Evolutionary conservation across 2,888 invertebrate genomes (phyloP).

Genomic region (Troides aeacus): DNA sequence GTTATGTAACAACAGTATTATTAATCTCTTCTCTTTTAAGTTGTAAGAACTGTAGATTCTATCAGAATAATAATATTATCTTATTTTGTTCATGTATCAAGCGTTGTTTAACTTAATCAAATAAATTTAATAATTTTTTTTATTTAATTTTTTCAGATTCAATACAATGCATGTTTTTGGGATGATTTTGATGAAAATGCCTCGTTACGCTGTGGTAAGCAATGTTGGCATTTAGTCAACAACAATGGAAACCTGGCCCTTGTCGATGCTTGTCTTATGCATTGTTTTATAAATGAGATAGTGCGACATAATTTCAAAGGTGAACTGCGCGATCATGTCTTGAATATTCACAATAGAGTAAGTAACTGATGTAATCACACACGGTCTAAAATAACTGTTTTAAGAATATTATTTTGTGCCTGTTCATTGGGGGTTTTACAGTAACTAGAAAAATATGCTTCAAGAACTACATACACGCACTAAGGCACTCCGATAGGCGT

Average conservation of each 20-base stretch:
- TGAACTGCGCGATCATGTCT: conserved; percentile 11
- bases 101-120: background rate
- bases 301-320: conserved; percentile 19
- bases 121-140: background rate
- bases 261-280: conserved; percentile 18
- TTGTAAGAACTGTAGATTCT: too few relatives aligned
- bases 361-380: background rate
- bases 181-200: conserved; percentile 18
- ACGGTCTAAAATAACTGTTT: background rate
- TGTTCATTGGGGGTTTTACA: too few relatives aligned
- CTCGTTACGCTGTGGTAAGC: conserved; percentile 1
- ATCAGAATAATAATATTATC: too few relatives aligned
- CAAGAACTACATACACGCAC: too few relatives aligned
- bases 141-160: conserved; percentile 12
- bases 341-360: conserved; percentile 10
- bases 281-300: conserved; percentile 20
- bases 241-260: background rate
- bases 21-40: too few relatives aligned
- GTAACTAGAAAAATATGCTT: too few relatives aligned
- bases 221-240: conserved; percentile 25
- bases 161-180: conserved; percentile 19
- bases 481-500: too few relatives aligned
- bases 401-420: too few relatives aligned
- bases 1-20: too few relatives aligned
- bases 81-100: too few relatives aligned